phyloP scores from a whole-genome alignment of 2,797 vertebrate species.

The Sphenopsis melanotis region DNA sequence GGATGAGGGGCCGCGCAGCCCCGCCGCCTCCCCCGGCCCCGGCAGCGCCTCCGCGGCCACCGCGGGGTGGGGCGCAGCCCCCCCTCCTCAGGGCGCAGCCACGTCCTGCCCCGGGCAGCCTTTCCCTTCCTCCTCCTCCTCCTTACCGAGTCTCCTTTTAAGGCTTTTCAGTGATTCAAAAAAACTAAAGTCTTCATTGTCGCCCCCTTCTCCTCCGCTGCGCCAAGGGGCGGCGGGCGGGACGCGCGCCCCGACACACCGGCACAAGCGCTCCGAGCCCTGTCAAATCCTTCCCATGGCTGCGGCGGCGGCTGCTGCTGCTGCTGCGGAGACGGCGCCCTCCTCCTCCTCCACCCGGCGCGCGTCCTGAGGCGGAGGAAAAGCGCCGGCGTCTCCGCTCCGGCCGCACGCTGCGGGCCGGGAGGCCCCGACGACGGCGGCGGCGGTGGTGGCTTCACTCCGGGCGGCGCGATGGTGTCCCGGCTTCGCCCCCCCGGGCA shows the following conservation, averaged over 20 bases:
- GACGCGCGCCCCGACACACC: slow-evolving; percentile 11
- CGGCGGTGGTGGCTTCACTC: not conserved
- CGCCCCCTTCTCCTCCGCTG: slow-evolving; percentile 24
- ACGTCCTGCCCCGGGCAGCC: slow-evolving; percentile 41
- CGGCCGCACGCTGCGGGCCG: slow-evolving; percentile 1
- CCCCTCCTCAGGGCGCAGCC: slow-evolving; percentile 50
- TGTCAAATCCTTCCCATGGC: slow-evolving; percentile 61
- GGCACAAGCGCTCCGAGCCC: slow-evolving; percentile 40
- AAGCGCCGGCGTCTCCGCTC: slow-evolving; percentile 31
- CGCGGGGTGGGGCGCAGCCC: slow-evolving; percentile 52
- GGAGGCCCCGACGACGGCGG: not conserved
- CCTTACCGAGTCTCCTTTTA: slow-evolving; percentile 41
- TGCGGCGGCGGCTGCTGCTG: not conserved
- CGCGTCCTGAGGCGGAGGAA: slow-evolving; percentile 36
- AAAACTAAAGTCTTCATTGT: slow-evolving; percentile 56
- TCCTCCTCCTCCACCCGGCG: not conserved
- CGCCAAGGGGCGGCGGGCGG: slow-evolving; percentile 17
- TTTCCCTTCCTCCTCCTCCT: slow-evolving; percentile 26
- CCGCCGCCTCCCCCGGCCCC: not conserved
- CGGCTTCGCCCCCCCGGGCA: slow-evolving; percentile 28
- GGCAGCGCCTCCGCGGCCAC: slow-evolving; percentile 23
- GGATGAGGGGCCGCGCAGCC: slow-evolving; percentile 42
- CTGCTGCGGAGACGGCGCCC: not conserved
- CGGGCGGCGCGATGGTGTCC: not conserved
- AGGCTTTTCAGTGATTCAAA: slow-evolving; percentile 56